phyloP scores from a whole-genome alignment of 1,140 invertebrate genomes.

The Lucilia sericata region DNA sequence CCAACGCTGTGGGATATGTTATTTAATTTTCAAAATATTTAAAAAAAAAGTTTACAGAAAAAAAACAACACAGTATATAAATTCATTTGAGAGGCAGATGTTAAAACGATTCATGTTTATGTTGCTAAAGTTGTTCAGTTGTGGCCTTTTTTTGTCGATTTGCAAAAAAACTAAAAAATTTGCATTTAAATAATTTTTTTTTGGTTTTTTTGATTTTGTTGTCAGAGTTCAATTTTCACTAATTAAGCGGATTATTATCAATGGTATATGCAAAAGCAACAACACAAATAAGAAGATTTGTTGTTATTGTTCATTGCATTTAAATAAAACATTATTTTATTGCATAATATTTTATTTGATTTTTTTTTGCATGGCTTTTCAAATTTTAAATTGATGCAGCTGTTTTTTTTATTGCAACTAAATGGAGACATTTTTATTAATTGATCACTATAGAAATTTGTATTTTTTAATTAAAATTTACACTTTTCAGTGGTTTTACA shows the following conservation, averaged over 20 bases:
- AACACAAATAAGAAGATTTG: background rate
- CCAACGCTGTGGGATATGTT: constrained; percentile 37
- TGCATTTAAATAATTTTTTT: background rate
- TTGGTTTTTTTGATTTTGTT: background rate
- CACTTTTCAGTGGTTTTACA: too few species aligned
- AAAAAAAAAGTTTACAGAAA: background rate
- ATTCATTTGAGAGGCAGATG: background rate
- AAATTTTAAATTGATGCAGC: background rate
- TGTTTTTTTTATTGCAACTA: background rate
- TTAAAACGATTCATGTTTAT: constrained; percentile 27
- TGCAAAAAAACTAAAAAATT: background rate
- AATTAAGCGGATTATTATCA: constrained; percentile 39
- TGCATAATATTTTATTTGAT: constrained; percentile 3
- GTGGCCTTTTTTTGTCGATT: background rate
- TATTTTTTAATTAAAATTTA: background rate
- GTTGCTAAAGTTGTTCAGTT: constrained; percentile 6
- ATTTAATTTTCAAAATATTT: constrained; percentile 14
- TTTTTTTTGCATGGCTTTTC: background rate
- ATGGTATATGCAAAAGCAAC: background rate
- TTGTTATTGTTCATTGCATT: background rate
- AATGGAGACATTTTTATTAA: constrained; percentile 5
- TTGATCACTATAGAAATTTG: background rate
- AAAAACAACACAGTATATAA: background rate
- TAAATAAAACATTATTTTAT: constrained; percentile 9
- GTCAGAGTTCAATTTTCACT: constrained; percentile 30